Conservation (phyloP, 2,888 invertebrate genomes). For the Laothoe populi region DNA sequence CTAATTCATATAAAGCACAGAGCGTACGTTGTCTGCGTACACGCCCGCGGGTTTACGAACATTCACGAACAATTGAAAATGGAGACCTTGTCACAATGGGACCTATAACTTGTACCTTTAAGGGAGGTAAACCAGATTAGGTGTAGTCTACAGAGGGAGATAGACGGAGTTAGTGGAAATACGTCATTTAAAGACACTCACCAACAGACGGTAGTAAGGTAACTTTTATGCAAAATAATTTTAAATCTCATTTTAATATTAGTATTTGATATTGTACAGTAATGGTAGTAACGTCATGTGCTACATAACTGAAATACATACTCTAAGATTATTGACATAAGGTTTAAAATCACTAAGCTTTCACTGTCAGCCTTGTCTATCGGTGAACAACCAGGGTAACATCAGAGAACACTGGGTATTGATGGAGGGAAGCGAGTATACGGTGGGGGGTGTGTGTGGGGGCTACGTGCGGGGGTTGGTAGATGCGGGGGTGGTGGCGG, state of each 20-base stretch:
- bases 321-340: not conserved
- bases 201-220: not conserved
- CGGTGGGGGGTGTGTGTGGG: conserved; percentile 32
- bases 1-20: conserved; percentile 33
- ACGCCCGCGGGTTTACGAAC: not conserved
- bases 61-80: not conserved
- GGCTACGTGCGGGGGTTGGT: conserved; percentile 31
- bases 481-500: conserved; percentile 26
- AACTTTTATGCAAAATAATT: not conserved
- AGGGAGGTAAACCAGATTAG: not conserved
- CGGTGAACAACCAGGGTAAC: not conserved
- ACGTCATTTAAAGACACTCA: not conserved
- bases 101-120: not conserved
- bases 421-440: not conserved
- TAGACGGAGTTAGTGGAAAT: not conserved
- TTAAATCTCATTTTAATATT: not conserved
- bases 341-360: not conserved
- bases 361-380: not conserved
- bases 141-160: not conserved
- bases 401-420: not conserved
- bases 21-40: not conserved
- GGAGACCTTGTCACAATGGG: not conserved
- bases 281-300: not conserved
- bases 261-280: not conserved
- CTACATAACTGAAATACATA: not conserved